These are phyloP conservation scores for Drosophila affinis DNA, from an alignment of 2,888 invertebrate species.

Conservation along the genomic window DNA sequence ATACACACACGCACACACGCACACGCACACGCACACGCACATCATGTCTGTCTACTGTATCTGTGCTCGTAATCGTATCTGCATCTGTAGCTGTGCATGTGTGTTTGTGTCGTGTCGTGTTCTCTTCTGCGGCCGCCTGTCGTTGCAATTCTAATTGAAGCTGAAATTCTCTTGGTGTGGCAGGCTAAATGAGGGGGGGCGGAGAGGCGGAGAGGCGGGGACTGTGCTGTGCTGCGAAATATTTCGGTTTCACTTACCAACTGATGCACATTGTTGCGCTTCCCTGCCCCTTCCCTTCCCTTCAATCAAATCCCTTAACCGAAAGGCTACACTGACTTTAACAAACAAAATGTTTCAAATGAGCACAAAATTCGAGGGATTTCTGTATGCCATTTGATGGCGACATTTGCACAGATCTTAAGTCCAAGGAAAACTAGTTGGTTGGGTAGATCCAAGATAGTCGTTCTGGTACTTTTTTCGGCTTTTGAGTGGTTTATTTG, in stretches of 20 bases:
- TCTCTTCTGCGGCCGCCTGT: slow-evolving; percentile 26
- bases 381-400: too few relatives aligned
- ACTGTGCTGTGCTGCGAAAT: slow-evolving; percentile 52
- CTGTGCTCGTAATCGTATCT: not conserved
- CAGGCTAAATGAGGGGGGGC: slow-evolving; percentile 4
- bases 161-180: slow-evolving; percentile 18
- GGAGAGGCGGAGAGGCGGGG: slow-evolving; percentile 15
- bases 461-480: too few relatives aligned
- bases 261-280: slow-evolving; percentile 34
- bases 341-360: not conserved
- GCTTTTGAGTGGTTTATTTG: too few relatives aligned
- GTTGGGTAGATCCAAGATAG: too few relatives aligned
- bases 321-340: not conserved
- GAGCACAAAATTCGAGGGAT: not conserved
- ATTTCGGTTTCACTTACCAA: slow-evolving; percentile 61
- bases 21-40: slow-evolving; percentile 45
- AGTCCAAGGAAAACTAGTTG: too few relatives aligned
- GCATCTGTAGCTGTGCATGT: slow-evolving; percentile 12
- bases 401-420: too few relatives aligned
- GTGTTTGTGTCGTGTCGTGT: slow-evolving; percentile 9
- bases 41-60: slow-evolving; percentile 46
- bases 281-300: slow-evolving; percentile 4
- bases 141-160: slow-evolving; percentile 29
- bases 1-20: not conserved
- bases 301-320: not conserved